Evolutionary conservation across 2,888 invertebrate species (phyloP), one percentile per base, ranked within the genome.

Genomic region (Cerceris ruficornis): DNA sequence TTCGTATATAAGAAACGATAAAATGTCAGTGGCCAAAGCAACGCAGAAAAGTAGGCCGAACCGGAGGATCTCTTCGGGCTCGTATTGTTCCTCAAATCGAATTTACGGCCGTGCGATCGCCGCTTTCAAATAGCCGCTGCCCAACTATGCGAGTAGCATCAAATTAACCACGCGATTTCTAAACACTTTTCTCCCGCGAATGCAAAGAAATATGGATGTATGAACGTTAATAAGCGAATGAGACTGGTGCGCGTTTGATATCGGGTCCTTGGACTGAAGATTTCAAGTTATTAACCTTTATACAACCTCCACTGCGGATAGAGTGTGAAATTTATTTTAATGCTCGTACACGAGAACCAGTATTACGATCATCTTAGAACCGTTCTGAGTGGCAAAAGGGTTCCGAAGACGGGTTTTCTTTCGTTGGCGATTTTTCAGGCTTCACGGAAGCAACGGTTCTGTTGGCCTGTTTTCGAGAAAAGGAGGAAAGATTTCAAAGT

Each of bases 91-190:
- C 59, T 69, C 59, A 82, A 81, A 75, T 75, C 75, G 68, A 75
- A 81, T 69, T 69, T 82, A 69, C 66, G 71, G 69, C 49, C 55
- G 15, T 28, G 52, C 69, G 67, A 68, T 74, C 66, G 59, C 82
- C 79, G 74, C 82, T 82, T 82, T 80, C 82, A 74, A 82, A 82
- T 70, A 77, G 54, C 55, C 77, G 60, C 64, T 75, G 70, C 52
- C 73, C 73, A 82, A 69, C 82, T 82, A 64, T 80, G 82, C 79
- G 82, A 75, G 57, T 54, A 75, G 81, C 78, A 55, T 82, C 69
- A 52, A 82, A 80, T 82, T 80, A 80, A 82, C 77, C 68, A 74
- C 80, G 57, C 82, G 82, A 82, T 82, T 82, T 82, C 80, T 82
- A 82, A 77, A 71, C 61, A 61, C 68, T 79, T 72, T 61, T 72